These are phyloP conservation scores for Aphis craccivora DNA, from an alignment of 1,140 invertebrate species.

Conservation along the genomic window DNA sequence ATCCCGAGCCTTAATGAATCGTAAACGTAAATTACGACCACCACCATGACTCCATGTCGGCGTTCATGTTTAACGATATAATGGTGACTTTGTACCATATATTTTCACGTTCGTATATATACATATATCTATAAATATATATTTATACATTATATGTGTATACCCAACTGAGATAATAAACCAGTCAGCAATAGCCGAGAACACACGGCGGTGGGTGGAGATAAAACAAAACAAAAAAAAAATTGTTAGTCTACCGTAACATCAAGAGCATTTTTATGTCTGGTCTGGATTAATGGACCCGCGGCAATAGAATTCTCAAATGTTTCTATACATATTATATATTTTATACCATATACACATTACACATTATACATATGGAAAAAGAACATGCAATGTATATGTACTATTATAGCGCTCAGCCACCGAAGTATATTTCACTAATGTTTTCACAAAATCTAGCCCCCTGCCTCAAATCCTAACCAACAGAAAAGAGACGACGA, in stretches of 20 bases:
- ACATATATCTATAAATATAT: neutral
- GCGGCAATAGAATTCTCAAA: neutral
- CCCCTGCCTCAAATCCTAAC: too few species aligned
- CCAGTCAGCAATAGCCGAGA: neutral
- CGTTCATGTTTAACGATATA: neutral
- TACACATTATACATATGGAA: neutral
- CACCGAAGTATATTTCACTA: too few species aligned
- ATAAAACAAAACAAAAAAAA: neutral
- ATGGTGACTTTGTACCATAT: neutral
- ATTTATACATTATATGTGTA: too few species aligned
- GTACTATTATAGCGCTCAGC: too few species aligned
- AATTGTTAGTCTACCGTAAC: neutral
- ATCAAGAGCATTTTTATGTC: constrained; percentile 1
- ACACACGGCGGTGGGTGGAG: neutral
- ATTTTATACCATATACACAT: too few species aligned
- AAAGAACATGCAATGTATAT: neutral
- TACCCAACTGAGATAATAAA: neutral
- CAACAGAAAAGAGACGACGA: too few species aligned
- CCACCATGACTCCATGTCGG: neutral
- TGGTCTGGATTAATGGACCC: neutral
- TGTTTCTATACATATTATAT: neutral
- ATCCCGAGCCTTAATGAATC: neutral
- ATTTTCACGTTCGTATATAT: neutral
- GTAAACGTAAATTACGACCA: constrained; percentile 8
- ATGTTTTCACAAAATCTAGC: too few species aligned